These are phyloP conservation scores for Dexiosoma caninum DNA, from an alignment of 2,888 invertebrate genomes.

Conservation along the genomic window DNA sequence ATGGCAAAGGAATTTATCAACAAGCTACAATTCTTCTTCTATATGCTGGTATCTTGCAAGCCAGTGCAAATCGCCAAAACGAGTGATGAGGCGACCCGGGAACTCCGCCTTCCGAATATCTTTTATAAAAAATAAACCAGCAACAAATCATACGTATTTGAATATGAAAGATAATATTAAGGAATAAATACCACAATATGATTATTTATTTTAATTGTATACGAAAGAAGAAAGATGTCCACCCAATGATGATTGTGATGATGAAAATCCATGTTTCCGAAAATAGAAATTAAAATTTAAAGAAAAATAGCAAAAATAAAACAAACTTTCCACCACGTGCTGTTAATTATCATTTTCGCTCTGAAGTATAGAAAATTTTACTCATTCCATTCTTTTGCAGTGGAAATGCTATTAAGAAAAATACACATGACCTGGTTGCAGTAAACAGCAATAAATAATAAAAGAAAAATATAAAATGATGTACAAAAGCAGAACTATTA, in stretches of 20 bases:
- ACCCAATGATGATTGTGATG: neutral
- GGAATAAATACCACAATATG: constrained; percentile 12
- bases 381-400: neutral
- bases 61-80: too few relatives aligned
- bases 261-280: neutral
- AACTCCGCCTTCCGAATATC: too few relatives aligned
- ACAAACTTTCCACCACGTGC: neutral
- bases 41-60: too few relatives aligned
- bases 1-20: too few relatives aligned
- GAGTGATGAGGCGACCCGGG: too few relatives aligned
- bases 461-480: constrained; percentile 4
- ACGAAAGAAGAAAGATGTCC: constrained; percentile 4
- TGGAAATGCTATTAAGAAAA: constrained; percentile 26
- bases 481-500: constrained; percentile 46
- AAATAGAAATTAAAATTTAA: neutral
- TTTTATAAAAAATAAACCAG: too few relatives aligned
- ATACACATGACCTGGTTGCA: constrained; percentile 52
- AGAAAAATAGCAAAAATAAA: neutral
- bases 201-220: constrained; percentile 47
- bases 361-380: neutral
- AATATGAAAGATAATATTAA: constrained; percentile 27
- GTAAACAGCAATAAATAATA: constrained; percentile 9
- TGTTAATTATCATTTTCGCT: neutral
- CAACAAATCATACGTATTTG: neutral
- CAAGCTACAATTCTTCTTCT: too few relatives aligned